Conservation (phyloP, 2,888 invertebrate species). For the Orchesellides sinensis region DNA sequence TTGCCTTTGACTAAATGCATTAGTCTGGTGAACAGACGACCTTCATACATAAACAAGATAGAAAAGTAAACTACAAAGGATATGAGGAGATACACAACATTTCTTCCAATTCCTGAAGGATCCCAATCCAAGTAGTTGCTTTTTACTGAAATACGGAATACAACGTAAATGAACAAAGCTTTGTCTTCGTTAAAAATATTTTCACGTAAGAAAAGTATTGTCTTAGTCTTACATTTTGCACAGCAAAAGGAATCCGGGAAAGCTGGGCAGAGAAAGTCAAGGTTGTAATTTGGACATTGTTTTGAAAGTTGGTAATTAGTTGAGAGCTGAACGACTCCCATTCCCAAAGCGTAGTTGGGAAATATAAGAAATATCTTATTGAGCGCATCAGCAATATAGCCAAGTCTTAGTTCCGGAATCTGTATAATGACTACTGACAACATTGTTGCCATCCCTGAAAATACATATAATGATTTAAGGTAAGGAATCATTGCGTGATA, state of each 20-base stretch:
- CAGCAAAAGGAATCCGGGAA: conserved; percentile 59
- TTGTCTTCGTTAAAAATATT: too few relatives aligned
- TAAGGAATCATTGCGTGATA: too few relatives aligned
- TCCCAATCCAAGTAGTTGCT: conserved; percentile 82
- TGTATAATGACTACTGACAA: conserved; percentile 84
- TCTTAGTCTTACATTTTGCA: conserved; percentile 61
- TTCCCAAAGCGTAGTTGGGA: conserved; percentile 84
- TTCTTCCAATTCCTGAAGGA: conserved; percentile 84
- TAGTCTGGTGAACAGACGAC: conserved; percentile 33
- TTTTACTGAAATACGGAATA: conserved; percentile 77
- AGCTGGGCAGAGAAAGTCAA: conserved; percentile 63
- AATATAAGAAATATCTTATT: conserved; percentile 84
- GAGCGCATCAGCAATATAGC: conserved; percentile 80
- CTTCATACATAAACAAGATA: conserved; percentile 79
- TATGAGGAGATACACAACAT: conserved; percentile 79
- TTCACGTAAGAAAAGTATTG: too few relatives aligned
- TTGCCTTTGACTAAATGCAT: conserved; percentile 77
- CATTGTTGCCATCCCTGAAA: conserved; percentile 82
- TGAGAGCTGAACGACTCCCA: conserved; percentile 78
- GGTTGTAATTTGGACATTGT: conserved; percentile 75
- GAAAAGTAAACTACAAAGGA: conserved; percentile 80
- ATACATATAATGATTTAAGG: background rate
- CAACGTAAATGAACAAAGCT: too few relatives aligned
- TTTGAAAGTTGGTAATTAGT: conserved; percentile 77
- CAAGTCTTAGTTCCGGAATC: conserved; percentile 81